phyloP scores from a whole-genome alignment of 2,113 vertebrate species.

The Myrmophylax atrothorax region DNA sequence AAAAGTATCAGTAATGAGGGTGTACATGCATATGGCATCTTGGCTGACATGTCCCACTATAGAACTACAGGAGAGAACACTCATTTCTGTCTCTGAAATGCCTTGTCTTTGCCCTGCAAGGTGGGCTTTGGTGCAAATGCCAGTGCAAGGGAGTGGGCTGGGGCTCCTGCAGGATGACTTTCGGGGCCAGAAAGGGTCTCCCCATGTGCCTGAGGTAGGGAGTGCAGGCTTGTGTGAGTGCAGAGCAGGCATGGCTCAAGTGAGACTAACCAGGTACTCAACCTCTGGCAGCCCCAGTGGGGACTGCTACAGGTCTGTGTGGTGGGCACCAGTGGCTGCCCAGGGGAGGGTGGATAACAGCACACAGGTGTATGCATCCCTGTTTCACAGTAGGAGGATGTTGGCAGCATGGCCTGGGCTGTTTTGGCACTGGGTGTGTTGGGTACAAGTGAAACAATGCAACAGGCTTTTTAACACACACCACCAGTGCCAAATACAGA shows the following conservation, averaged over 20 bases:
- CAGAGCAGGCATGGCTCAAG: neutral
- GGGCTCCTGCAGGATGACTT: neutral
- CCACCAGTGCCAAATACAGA: neutral
- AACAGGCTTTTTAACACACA: fast-evolving
- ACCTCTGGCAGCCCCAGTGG: fast-evolving
- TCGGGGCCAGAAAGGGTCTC: neutral
- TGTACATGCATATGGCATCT: neutral
- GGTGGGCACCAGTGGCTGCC: neutral
- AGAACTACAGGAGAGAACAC: neutral
- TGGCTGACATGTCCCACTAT: neutral
- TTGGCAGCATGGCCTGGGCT: neutral
- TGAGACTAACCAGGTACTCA: neutral
- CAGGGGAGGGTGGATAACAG: neutral
- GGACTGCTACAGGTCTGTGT: too few relatives aligned
- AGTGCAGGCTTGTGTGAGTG: neutral
- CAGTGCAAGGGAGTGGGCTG: neutral
- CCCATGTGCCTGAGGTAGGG: neutral
- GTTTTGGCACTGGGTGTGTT: neutral
- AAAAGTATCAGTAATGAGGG: neutral
- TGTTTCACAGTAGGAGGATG: neutral
- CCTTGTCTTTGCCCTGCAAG: neutral
- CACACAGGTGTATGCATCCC: neutral
- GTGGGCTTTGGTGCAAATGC: neutral
- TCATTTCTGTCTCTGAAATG: neutral
- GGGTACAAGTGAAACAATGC: fast-evolving